A percentile compares a stretch with the other conserved stretches of the same genome.
phyloP scores from a whole-genome alignment of 2,797 vertebrate genomes.

The Siniperca obscura region DNA sequence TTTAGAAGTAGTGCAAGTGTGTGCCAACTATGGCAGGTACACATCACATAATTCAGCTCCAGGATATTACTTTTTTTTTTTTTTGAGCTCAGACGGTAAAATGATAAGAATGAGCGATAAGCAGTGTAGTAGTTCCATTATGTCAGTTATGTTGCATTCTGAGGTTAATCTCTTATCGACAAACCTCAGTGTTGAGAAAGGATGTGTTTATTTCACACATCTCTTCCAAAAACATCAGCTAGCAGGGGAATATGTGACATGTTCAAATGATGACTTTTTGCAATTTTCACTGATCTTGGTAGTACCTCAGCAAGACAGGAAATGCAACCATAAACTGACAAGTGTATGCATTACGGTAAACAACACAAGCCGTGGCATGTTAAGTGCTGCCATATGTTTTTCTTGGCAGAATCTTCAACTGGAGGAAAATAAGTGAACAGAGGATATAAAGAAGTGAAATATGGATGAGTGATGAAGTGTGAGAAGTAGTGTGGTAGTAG shows the following conservation, averaged over 20 bases:
- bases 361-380: conserved; percentile 23
- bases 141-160: neutral
- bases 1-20: neutral
- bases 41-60: conserved; percentile 9
- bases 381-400: conserved; percentile 57
- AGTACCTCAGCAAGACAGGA: conserved; percentile 36
- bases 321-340: conserved; percentile 45
- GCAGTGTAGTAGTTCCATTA: neutral
- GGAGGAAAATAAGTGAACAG: neutral
- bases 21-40: conserved; percentile 7
- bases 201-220: neutral
- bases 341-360: conserved; percentile 43
- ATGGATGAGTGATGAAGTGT: conserved; percentile 14
- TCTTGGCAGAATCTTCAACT: conserved; percentile 7
- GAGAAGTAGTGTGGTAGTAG: neutral
- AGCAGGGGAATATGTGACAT: neutral
- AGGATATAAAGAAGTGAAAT: conserved; percentile 16
- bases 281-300: neutral
- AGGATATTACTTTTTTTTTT: neutral
- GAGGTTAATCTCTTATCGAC: neutral
- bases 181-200: neutral
- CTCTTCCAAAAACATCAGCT: conserved; percentile 1
- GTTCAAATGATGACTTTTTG: neutral
- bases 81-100: neutral
- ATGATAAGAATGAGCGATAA: conserved; percentile 20